These are phyloP conservation scores for Protonemura montana DNA, from an alignment of 2,888 invertebrate genomes.

Conservation along the genomic window DNA sequence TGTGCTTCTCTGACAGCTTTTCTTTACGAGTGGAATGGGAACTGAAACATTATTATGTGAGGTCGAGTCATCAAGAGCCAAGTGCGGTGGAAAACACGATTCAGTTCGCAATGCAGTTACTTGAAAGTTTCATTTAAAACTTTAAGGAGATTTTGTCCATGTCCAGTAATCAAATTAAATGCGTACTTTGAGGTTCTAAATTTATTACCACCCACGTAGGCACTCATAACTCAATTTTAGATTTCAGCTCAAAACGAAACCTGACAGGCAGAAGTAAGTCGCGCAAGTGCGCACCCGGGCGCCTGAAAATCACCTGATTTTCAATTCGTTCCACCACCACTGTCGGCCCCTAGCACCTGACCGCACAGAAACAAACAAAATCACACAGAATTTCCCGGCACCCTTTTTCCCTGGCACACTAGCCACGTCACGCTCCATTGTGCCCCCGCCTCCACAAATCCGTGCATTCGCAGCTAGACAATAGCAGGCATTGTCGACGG, in stretches of 20 bases:
- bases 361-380: background rate
- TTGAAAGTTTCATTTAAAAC: background rate
- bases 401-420: background rate
- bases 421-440: background rate
- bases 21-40: background rate
- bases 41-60: background rate
- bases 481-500: background rate
- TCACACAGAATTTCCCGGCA: background rate
- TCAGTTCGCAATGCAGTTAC: background rate
- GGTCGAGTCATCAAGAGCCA: background rate
- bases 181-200: no score
- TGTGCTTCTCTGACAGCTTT: background rate
- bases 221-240: no score
- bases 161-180: no score
- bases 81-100: background rate
- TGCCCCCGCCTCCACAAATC: background rate
- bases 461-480: background rate
- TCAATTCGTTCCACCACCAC: background rate
- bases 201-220: no score
- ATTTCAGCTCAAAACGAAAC: no score
- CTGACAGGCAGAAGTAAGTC: no score
- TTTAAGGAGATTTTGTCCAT: background rate
- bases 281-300: no score
- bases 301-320: no score
- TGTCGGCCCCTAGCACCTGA: background rate